Conservation (phyloP, 2,113 vertebrate genomes). For the Epinephelus fuscoguttatus region DNA sequence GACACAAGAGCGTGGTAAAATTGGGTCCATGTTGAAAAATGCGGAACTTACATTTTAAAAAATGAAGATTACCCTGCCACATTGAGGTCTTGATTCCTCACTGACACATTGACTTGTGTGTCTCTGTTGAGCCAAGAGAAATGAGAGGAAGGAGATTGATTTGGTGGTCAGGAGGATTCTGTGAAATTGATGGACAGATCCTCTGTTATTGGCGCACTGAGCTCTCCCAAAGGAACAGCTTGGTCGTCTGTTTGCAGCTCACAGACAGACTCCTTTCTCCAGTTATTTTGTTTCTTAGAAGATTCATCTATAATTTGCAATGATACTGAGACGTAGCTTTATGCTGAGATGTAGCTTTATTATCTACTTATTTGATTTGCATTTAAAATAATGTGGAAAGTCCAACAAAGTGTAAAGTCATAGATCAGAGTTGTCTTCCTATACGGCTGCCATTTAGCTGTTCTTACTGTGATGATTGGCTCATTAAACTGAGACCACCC, state of each 20-base stretch:
- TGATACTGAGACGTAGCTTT: background rate
- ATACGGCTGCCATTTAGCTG: background rate
- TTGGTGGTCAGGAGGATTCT: slow-evolving; percentile 24
- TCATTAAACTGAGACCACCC: slow-evolving; percentile 37
- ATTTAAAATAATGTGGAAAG: background rate
- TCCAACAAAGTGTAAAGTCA: background rate
- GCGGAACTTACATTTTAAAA: background rate
- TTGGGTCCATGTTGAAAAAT: too few relatives aligned
- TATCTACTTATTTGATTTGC: background rate
- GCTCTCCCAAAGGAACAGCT: background rate
- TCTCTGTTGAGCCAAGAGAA: slow-evolving; percentile 32
- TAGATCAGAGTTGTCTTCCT: background rate
- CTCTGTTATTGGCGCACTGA: slow-evolving; percentile 6
- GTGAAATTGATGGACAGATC: slow-evolving; percentile 25
- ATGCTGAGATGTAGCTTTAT: background rate
- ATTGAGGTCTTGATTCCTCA: background rate
- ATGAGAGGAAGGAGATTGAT: slow-evolving; percentile 20
- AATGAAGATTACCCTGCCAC: background rate
- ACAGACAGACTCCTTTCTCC: background rate
- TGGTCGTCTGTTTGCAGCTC: background rate
- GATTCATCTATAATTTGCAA: background rate
- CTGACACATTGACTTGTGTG: slow-evolving; percentile 10
- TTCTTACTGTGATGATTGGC: slow-evolving; percentile 29
- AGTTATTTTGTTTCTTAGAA: too few relatives aligned
- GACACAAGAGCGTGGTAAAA: too few relatives aligned